Base-by-base conservation (phyloP, 2,797 vertebrate species). In the Strix occidentalis region DNA sequence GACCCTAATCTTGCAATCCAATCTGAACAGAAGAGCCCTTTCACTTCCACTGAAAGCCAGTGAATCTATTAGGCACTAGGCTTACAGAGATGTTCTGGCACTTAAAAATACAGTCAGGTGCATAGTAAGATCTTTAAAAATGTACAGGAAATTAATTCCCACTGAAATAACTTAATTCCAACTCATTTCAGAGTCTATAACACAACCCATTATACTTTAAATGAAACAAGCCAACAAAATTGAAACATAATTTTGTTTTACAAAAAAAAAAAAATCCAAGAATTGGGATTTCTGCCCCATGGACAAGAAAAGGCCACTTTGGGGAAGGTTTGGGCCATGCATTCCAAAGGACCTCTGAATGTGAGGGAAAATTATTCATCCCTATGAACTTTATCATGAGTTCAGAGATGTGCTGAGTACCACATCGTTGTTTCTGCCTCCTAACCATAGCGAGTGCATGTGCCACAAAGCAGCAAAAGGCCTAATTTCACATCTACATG, bases 41-140 rank as follows among this genome's bases (percentile, higher is more conserved):
- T 93, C 64, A 61, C 39, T 89, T 95, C 84, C 35, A 50, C 37
- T 90, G 56, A 84, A 91, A 92, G 37, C 66, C 48, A 88, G 35
- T 17, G 71, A 89, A 94, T 84, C 33, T 50, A 26, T 79, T 61
- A 92, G 64, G 64, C 35, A 70, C 9, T 20, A 68, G 51, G 68
- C 39, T 90, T 83, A 79, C 29, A 82, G 39, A 92, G 9, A 41
- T 70, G 23, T 70, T 91, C 57, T 48, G 54, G 69, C 58, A 86
- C 18, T 57, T 86, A 45, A 84, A 94, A 94, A 82, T 53, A 43
- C 19, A 72, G 58, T 53, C 16, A 60, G 16, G 24, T 1, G 3
- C 26, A 75, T 1, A 69, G 31, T 8, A 84, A 54, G 37, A 75
- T 41, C 48, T 80, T 33, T 0, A 21, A 74, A 92, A 82, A 77